Evolutionary conservation across 1,140 invertebrate species (phyloP), one percentile per base, ranked within the genome.

Genomic region (Hestina assimilis): DNA sequence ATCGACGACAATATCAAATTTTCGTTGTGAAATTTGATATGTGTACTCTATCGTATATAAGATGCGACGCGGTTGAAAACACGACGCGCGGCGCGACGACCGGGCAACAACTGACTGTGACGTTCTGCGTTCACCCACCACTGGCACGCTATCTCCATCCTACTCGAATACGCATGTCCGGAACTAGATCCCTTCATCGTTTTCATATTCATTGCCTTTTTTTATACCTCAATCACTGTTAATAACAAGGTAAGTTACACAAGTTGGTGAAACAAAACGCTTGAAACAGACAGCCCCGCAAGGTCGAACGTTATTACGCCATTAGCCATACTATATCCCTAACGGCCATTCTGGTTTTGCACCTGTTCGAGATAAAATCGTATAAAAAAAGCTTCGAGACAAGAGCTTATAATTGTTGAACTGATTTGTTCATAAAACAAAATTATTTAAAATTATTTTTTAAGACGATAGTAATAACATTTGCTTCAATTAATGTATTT

Each of bases 1-100:
- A 74, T 70, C 60, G 75, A 87, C 82, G 69, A 87, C 84, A 55
- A 84, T 83, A 87, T 87, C 84, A 83, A 85, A 87, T 81, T 87
- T 87, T 87, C 79, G 71, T 66, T 72, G 68, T 81, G 80, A 87
- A 87, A 87, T 83, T 83, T 79, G 80, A 87, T 83, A 87, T 82
- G 81, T 84, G 81, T 79, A 77, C 72, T 57, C 63, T 64, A 70
- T 72, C 69, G 63, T 14, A 9, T 40, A 48, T n/a, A n/a, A n/a
- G n/a, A n/a, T 54, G 28, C 17, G 51, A 56, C 35, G 29, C 51
- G 11, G 33, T 19, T 38, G 14, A 14, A n/a, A 47, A 67, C 61
- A 57, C 69, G 43, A 66, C 77, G 57, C 71, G 43, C 79, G 55
- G 51, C 72, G 59, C 74, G 71, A 57, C 74, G 66, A 69, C 65